Conservation (phyloP, 2,113 vertebrate species). For the Cyphomyrus plagiostoma region DNA sequence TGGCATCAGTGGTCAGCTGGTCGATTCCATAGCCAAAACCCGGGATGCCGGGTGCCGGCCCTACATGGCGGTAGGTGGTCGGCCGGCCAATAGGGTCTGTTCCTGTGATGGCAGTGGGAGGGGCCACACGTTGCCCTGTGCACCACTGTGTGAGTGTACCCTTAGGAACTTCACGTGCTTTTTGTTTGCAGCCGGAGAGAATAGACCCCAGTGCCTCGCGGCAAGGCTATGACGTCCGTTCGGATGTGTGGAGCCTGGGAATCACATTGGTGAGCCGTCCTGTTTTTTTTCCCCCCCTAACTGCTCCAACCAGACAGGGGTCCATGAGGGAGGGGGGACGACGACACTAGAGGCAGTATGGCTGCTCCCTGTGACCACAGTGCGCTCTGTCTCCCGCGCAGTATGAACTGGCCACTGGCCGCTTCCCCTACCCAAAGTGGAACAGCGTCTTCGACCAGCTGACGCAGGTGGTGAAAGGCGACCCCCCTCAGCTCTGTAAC, state of each 20-base stretch:
- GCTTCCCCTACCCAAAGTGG: slow-evolving; percentile 97
- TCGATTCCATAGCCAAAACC: slow-evolving; percentile 97
- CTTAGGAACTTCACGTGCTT: not conserved
- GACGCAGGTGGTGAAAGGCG: slow-evolving; percentile 96
- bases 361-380: not conserved
- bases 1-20: slow-evolving; percentile 94
- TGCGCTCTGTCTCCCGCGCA: slow-evolving; percentile 39
- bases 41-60: slow-evolving; percentile 92
- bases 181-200: slow-evolving; percentile 74
- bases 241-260: slow-evolving; percentile 94
- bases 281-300: not conserved
- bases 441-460: slow-evolving; percentile 98
- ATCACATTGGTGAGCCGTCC: slow-evolving; percentile 83
- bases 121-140: not conserved
- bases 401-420: slow-evolving; percentile 92
- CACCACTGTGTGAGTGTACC: not conserved
- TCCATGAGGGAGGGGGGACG: not conserved
- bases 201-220: slow-evolving; percentile 93
- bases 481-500: slow-evolving; percentile 93
- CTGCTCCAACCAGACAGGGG: not conserved
- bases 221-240: slow-evolving; percentile 93
- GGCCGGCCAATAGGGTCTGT: not conserved
- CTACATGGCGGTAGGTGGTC: slow-evolving; percentile 89
- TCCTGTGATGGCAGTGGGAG: not conserved
- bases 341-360: not conserved